Conservation (phyloP, 2,797 vertebrate species). For the Acanthiza pusilla region DNA sequence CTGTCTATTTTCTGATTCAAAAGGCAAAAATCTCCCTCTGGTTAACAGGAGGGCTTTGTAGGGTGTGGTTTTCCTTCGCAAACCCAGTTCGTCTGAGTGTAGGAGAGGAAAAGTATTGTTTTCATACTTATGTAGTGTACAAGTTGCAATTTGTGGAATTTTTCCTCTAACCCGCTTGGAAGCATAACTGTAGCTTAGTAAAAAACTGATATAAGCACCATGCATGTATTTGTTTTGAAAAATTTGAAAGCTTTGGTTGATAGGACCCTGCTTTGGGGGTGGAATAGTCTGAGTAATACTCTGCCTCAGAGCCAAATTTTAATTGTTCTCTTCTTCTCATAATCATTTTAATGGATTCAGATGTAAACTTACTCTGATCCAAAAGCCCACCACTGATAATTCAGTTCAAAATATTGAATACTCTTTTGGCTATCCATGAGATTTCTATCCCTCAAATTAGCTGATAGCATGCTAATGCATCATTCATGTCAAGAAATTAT, state of each 20-base stretch:
- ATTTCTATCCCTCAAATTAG: not conserved
- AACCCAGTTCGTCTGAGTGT: not conserved
- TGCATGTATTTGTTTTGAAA: not conserved
- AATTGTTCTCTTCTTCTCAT: not conserved
- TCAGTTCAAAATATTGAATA: not conserved
- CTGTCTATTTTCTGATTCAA: not conserved
- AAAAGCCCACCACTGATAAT: not conserved
- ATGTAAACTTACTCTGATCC: not conserved
- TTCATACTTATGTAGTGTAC: accelerated
- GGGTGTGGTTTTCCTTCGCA: not conserved
- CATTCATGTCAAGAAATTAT: not conserved
- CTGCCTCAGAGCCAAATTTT: not conserved
- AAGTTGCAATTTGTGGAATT: not conserved
- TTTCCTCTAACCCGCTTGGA: not conserved
- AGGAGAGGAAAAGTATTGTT: not conserved
- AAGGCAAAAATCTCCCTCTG: not conserved
- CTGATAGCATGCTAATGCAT: not conserved
- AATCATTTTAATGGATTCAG: not conserved
- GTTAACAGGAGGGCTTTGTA: not conserved
- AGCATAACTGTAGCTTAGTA: not conserved
- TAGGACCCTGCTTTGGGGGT: not conserved
- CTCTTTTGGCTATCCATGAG: not conserved
- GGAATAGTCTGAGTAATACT: not conserved
- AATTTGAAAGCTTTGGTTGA: not conserved
- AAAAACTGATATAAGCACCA: not conserved